These are phyloP conservation scores for Cydia strobilella DNA, from an alignment of 1,140 invertebrate genomes.

Conservation along the genomic window DNA sequence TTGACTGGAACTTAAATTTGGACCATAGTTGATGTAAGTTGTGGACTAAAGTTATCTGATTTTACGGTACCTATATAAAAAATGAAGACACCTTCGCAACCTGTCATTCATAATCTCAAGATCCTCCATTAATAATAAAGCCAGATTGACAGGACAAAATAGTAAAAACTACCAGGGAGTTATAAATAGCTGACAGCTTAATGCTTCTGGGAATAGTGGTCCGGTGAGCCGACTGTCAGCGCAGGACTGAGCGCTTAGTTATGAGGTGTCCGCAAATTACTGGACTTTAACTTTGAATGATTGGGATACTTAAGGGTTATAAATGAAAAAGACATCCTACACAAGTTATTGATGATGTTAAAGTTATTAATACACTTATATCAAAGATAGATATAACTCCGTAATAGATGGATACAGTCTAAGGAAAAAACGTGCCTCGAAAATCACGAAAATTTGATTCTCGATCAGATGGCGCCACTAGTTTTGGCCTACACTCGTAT, in stretches of 20 bases:
- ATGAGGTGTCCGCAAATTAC: slow-evolving; percentile 4
- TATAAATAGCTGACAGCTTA: slow-evolving; percentile 6
- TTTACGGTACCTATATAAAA: too few species aligned
- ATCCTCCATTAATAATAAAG: slow-evolving; percentile 20
- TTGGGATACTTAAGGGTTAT: not conserved
- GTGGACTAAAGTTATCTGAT: too few species aligned
- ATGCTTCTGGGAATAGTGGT: slow-evolving; percentile 22
- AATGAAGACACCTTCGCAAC: not conserved
- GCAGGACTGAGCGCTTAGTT: not conserved
- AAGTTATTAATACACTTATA: too few species aligned
- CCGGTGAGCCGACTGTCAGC: slow-evolving; percentile 10
- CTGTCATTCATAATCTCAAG: not conserved
- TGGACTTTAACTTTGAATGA: slow-evolving; percentile 16
- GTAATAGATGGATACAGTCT: too few species aligned
- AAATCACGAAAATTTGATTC: too few species aligned
- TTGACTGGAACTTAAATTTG: too few species aligned
- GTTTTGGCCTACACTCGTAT: too few species aligned
- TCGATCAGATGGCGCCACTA: too few species aligned
- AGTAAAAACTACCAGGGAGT: slow-evolving; percentile 23
- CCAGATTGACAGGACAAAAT: slow-evolving; percentile 23
- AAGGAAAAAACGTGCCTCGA: too few species aligned
- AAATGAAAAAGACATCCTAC: not conserved
- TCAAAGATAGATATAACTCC: too few species aligned
- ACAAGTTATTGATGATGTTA: not conserved
- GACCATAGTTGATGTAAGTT: too few species aligned